Evolutionary conservation across 2,888 invertebrate genomes (phyloP), one percentile per base, ranked within the genome.

Genomic region (Troides oblongomaculatus): DNA sequence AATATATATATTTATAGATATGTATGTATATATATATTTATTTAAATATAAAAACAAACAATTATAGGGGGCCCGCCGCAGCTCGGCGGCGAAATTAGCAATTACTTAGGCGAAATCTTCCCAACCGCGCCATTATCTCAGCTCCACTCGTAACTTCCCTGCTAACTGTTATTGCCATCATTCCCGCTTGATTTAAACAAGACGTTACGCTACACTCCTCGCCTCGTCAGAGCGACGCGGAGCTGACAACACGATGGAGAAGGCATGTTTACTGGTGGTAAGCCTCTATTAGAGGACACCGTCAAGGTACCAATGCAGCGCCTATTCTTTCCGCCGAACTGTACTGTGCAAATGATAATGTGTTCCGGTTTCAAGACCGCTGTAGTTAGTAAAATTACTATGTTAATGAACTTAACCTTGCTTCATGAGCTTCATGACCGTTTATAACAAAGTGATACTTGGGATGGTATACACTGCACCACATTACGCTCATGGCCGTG

Each of bases 151-250:
- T 89, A 87, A 88, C 86, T 85, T 82, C 76, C 75, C 81, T 79
- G 85, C 84, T 88, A 89, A 89, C 89, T 88, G 89, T 89, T 89
- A 89, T 89, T 84, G 86, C 86, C 85, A 83, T 88, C 89, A 86
- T 90, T 90, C 85, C 80, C 80, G 84, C 85, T 87, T 90, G 90
- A 90, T 90, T 90, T 90, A 90, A 87, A 84, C 88, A 87, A 87
- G 88, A 88, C 88, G 88, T 85, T 86, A 81, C 78, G 79, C 79
- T 78, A 78, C 78, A 75, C 79, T 78, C 83, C 76, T 81, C 76
- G 73, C 72, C 78, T 74, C 79, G 78, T 79, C 79, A 79, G 75
- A 72, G 73, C 10, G 57, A 53, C 72, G 59, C 30, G 59, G 66
- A 63, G n/a, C 59, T 61, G 64, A 58, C 66, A 76, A 72, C 5